These are phyloP conservation scores for Petroica traversi DNA, from an alignment of 2,113 vertebrate genomes.

Conservation along the genomic window DNA sequence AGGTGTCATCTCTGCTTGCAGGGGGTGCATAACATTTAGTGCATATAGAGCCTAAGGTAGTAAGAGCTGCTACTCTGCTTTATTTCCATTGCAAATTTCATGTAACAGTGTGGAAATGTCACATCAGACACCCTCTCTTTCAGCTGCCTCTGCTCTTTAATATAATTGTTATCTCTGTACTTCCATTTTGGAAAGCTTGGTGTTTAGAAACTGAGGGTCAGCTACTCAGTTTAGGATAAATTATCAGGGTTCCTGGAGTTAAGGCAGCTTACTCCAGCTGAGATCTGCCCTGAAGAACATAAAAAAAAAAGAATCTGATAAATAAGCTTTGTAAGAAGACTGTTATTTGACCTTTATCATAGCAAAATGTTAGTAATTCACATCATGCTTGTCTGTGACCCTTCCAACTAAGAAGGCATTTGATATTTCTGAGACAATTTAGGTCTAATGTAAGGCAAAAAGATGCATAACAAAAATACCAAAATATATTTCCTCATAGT, in stretches of 20 bases:
- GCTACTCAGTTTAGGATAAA: background rate
- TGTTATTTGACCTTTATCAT: constrained; percentile 4
- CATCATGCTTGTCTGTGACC: background rate
- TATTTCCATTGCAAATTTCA: constrained; percentile 38
- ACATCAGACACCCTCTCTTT: background rate
- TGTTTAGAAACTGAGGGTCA: background rate
- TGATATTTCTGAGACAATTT: background rate
- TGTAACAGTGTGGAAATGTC: background rate
- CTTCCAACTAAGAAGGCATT: background rate
- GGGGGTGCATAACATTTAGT: background rate
- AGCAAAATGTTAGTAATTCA: background rate
- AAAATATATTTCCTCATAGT: background rate
- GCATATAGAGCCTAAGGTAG: background rate
- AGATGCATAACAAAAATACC: background rate
- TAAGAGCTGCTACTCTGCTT: background rate
- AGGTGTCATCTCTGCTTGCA: background rate
- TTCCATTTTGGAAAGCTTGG: background rate
- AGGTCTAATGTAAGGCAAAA: background rate
- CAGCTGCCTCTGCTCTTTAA: background rate
- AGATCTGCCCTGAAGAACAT: background rate
- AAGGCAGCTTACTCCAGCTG: background rate
- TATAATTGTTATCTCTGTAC: background rate
- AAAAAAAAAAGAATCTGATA: background rate
- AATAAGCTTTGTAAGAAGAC: background rate
- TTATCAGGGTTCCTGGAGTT: background rate